Evolutionary conservation across 2,113 vertebrate genomes (phyloP).

Genomic region (Gorsachius goisagi): DNA sequence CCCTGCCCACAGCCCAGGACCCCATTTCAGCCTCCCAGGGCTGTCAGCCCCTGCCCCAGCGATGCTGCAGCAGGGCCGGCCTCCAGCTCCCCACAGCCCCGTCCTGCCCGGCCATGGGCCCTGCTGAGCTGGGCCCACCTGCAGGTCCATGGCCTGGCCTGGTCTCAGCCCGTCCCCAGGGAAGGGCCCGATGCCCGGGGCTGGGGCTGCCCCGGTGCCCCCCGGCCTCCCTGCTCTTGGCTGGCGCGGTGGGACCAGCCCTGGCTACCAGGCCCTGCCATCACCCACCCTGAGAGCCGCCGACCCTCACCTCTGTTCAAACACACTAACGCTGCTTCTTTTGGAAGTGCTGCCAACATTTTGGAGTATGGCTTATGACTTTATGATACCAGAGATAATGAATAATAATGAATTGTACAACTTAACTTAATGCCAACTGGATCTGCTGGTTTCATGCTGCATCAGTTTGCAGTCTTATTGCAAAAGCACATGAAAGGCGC

Average conservation of each 20-base stretch:
- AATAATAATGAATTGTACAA: neutral
- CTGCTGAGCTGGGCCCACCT: neutral
- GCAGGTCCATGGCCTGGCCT: rapidly evolving
- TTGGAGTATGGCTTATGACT: neutral
- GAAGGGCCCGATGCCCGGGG: too few relatives aligned
- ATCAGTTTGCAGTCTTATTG: neutral
- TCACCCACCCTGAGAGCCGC: rapidly evolving
- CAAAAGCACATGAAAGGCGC: neutral
- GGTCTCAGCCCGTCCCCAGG: neutral
- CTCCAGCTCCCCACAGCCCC: neutral
- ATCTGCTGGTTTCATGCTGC: neutral
- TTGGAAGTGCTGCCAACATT: neutral
- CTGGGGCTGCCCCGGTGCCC: neutral
- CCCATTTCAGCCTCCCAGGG: neutral
- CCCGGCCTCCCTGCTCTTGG: neutral
- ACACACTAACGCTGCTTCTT: neutral
- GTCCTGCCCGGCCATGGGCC: rapidly evolving
- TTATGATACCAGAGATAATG: neutral
- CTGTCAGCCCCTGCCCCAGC: neutral
- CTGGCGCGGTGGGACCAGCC: neutral
- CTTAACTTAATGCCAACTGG: neutral
- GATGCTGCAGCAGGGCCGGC: rapidly evolving
- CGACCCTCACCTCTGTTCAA: neutral
- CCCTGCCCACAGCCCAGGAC: neutral
- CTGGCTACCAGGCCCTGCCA: neutral